Base-by-base conservation (phyloP, 2,797 vertebrate genomes). In the Aulostomus chinensis region DNA sequence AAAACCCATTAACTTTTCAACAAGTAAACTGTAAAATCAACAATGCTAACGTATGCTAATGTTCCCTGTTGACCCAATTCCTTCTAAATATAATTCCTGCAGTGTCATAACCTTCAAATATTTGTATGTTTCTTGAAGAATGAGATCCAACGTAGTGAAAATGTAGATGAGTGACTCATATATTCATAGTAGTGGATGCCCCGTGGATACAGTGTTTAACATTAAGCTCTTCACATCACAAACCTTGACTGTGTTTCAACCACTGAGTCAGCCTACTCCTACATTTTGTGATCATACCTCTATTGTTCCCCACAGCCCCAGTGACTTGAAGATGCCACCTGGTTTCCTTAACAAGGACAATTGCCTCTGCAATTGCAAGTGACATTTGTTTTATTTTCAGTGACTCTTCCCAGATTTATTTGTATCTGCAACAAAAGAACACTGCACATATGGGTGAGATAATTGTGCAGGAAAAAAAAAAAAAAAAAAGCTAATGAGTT, bases 401-500 rank as follows among this genome's bases (percentile, higher is more conserved):
- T 38, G 28, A 12, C 25, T 46, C 24, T 48, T 45, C 9, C 16
- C 37, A 9, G 17, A n/a, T 48, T 52, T 61, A 14, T 40, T 35
- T 59, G n/a, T 12, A 38, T 42, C 25, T 54, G 56, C 53, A 24
- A 6, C 18, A 29, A 61, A 3, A 53, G 14, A 32, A 16, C 16
- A 12, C 5, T n/a, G 7, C 20, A 17, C 17, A n/a, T 20, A 15
- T 28, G 10, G 18, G 25, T 47, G 45, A 53, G 58, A 30, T 24
- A 9, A 22, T 32, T 38, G 34, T 51, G 18, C 25, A 24, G 37
- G 2, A 22, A 22, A 36, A 37, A 17, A 46, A 65, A 61, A 22
- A 22, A 22, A 36, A 37, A 17, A 46, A 65, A 61, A 22, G 41
- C 67, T 83, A 80, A 84, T 74, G 73, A 84, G 68, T 72, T 41